A percentile compares a stretch with the other conserved stretches of the same genome.
Evolutionary conservation across 1,140 invertebrate species (phyloP).

Genomic region (Drosophila setifemur): DNA sequence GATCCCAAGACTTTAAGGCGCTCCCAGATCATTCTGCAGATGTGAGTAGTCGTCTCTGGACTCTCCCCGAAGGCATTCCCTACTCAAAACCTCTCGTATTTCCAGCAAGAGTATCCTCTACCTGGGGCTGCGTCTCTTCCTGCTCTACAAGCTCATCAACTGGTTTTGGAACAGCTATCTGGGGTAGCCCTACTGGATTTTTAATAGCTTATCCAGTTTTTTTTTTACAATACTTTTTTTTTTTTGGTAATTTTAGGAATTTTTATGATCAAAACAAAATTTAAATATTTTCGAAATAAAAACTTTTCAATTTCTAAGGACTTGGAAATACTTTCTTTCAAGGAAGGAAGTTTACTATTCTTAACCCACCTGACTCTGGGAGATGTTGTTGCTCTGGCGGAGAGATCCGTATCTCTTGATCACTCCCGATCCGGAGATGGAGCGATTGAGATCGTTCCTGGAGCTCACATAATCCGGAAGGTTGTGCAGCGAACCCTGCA

Average conservation of each 20-base stretch:
- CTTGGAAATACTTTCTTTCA: no score
- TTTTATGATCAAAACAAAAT: no score
- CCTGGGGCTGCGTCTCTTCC: conserved; percentile 26
- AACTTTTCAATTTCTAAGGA: no score
- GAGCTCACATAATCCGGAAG: conserved; percentile 83
- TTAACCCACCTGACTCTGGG: conserved; percentile 54
- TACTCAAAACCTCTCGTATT: background rate
- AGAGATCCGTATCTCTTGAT: conserved; percentile 79
- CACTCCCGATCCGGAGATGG: conserved; percentile 54
- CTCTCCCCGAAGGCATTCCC: no score
- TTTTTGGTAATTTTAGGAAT: background rate
- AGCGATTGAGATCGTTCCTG: conserved; percentile 67
- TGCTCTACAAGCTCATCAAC: conserved; percentile 59
- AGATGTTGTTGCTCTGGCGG: conserved; percentile 51
- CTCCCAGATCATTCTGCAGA: conserved; percentile 22
- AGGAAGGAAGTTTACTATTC: no score
- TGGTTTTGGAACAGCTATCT: conserved; percentile 50
- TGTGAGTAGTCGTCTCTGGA: conserved; percentile 25
- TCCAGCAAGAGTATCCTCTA: conserved; percentile 51
- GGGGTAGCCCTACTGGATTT: background rate
- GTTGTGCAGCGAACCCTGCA: conserved; percentile 81
- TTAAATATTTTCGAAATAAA: no score
- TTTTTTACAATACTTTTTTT: background rate
- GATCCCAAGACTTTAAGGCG: conserved; percentile 36
- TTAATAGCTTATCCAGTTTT: background rate